phyloP scores from a whole-genome alignment of 2,888 invertebrate genomes.

The Falcaria lacertinaria region DNA sequence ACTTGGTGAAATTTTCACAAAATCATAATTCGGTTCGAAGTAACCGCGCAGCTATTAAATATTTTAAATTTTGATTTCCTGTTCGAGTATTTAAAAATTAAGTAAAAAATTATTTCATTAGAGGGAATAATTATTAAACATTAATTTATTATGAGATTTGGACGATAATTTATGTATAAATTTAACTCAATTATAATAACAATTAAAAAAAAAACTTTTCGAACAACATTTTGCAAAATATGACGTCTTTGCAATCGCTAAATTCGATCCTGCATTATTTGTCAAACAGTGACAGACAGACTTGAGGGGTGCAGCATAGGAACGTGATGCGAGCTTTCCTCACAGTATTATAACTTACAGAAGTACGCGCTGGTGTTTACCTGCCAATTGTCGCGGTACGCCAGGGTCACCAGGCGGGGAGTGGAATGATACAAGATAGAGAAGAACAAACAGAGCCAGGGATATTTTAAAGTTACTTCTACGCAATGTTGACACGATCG shows the following conservation, averaged over 20 bases:
- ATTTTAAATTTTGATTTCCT: background rate
- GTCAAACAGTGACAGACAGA: slow-evolving; percentile 25
- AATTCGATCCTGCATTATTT: slow-evolving; percentile 55
- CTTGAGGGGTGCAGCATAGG: slow-evolving; percentile 23
- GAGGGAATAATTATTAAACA: too few relatives aligned
- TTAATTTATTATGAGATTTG: too few relatives aligned
- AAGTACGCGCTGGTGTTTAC: slow-evolving; percentile 18
- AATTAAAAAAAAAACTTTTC: too few relatives aligned
- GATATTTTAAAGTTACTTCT: too few relatives aligned
- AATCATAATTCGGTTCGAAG: slow-evolving; percentile 23
- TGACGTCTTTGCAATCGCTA: slow-evolving; percentile 3
- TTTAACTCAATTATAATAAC: too few relatives aligned
- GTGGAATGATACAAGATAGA: too few relatives aligned
- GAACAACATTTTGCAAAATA: too few relatives aligned
- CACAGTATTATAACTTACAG: slow-evolving; percentile 33
- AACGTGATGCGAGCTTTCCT: slow-evolving; percentile 28
- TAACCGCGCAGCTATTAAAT: slow-evolving; percentile 5
- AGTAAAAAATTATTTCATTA: background rate
- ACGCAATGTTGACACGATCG: too few relatives aligned
- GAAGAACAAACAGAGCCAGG: too few relatives aligned
- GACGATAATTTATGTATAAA: too few relatives aligned
- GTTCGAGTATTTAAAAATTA: background rate
- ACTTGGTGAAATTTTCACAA: slow-evolving; percentile 17
- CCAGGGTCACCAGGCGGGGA: too few relatives aligned
- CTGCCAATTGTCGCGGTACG: slow-evolving; percentile 1